Base-by-base conservation (phyloP, 2,113 vertebrate genomes). In the Scolopax mira region DNA sequence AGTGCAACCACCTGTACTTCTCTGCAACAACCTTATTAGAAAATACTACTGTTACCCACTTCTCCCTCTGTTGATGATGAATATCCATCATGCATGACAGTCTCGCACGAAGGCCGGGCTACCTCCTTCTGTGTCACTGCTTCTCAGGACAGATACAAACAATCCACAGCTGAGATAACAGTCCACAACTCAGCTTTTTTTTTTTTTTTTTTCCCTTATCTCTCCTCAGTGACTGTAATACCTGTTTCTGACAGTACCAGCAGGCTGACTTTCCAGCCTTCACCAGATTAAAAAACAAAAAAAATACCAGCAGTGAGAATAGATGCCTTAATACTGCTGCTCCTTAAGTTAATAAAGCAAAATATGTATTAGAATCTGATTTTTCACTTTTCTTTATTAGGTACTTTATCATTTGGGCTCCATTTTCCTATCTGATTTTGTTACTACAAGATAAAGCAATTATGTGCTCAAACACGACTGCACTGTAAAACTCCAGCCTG, bases 391-490 rank as follows among this genome's bases (percentile, higher is more conserved):
- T 88, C 27, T 74, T 87, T 92, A 81, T 89, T 86, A 74, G 33
- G 19, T 44, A 65, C 31, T 93, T 86, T 48, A 93, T 81, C 72
- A 84, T 81, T 84, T 86, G 30, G 14, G 3, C 31, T 67, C 66
- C 24, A 24, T 75, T 84, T 80, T 94, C 60, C 89, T 75, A 37
- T 11, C 37, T 83, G 61, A 83, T 90, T 92, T 92, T 75, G 72
- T 75, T 87, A 41, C 70, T 57, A 74, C 61, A 86, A 89, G 74
- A 85, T 60, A 90, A 94, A 89, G 86, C 35, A 93, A 84, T 90
- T 85, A 67, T 2, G 6, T 52, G 33, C 60, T 78, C 46, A 60
- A 74, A 66, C 9, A 52, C 1, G 52, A 85, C 4, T 44, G 46
- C n/a, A 44, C 49, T 48, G 51, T 55, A 62, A 39, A 93, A 74